A percentile compares a stretch with the other conserved stretches of the same genome.
These are phyloP conservation scores for Sander vitreus DNA, from an alignment of 2,113 vertebrate species.

Conservation along the genomic window DNA sequence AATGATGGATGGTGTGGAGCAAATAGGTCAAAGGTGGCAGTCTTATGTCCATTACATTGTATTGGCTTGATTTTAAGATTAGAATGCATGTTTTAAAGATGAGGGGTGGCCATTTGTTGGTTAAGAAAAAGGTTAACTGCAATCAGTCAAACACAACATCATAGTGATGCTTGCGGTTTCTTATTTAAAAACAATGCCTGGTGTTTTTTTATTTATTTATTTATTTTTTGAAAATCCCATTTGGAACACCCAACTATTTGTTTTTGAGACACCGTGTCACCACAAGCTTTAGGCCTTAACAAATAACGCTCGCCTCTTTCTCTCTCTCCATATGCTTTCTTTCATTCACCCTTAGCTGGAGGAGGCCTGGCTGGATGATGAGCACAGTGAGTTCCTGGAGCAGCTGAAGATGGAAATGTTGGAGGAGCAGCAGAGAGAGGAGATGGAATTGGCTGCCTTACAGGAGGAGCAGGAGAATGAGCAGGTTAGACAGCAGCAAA, in stretches of 20 bases:
- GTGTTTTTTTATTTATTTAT: not conserved
- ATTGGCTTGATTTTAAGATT: conserved; percentile 57
- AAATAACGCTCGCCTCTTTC: conserved; percentile 24
- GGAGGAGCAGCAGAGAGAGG: conserved; percentile 93
- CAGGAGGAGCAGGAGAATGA: conserved; percentile 89
- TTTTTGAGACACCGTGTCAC: conserved; percentile 41
- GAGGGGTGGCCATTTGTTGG: conserved; percentile 21
- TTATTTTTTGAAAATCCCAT: conserved; percentile 35
- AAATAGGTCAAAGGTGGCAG: conserved; percentile 63
- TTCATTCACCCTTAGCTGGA: conserved; percentile 86
- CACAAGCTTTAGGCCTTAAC: conserved; percentile 45
- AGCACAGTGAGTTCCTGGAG: conserved; percentile 97
- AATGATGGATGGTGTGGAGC: conserved; percentile 69
- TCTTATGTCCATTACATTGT: conserved; percentile 39
- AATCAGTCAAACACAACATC: conserved; percentile 5
- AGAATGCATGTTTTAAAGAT: conserved; percentile 52
- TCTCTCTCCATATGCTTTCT: not conserved
- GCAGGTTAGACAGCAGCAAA: conserved; percentile 66
- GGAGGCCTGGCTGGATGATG: conserved; percentile 97
- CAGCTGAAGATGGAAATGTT: conserved; percentile 96
- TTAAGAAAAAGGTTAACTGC: not conserved
- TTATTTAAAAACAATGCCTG: conserved; percentile 31
- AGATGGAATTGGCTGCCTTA: conserved; percentile 85
- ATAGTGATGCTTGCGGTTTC: not conserved
- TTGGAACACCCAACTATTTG: conserved; percentile 48